phyloP scores from a whole-genome alignment of 2,888 invertebrate genomes.

The Beris morrisii region DNA sequence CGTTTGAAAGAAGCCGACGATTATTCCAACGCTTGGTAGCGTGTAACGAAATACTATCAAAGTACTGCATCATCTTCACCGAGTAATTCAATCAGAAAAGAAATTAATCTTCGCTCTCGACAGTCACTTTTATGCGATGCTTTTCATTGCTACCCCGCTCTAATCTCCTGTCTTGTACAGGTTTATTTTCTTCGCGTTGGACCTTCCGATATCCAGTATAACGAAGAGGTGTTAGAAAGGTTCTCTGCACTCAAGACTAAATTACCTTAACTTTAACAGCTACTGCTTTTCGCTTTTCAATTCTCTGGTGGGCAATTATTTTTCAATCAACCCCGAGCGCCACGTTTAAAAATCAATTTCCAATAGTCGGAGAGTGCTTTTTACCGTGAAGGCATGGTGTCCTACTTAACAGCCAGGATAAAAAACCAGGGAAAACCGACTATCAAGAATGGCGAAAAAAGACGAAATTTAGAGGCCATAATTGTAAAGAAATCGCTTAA shows the following conservation, averaged over 20 bases:
- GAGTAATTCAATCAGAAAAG: slow-evolving; percentile 36
- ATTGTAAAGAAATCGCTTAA: slow-evolving; percentile 40
- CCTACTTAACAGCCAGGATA: slow-evolving; percentile 23
- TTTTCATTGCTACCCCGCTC: background rate
- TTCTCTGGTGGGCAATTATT: slow-evolving; percentile 40
- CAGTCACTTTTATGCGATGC: slow-evolving; percentile 14
- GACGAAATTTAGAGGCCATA: slow-evolving; percentile 31
- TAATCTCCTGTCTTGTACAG: background rate
- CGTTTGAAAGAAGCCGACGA: slow-evolving; percentile 11
- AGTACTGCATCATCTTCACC: slow-evolving; percentile 27
- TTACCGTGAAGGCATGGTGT: slow-evolving; percentile 18
- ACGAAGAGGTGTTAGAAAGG: background rate
- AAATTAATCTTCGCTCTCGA: slow-evolving; percentile 36
- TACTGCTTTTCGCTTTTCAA: slow-evolving; percentile 1
- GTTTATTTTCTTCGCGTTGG: slow-evolving; percentile 3
- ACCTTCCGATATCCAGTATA: background rate
- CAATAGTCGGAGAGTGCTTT: slow-evolving; percentile 16
- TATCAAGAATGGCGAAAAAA: slow-evolving; percentile 21
- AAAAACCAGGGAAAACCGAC: slow-evolving; percentile 5
- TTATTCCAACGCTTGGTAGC: slow-evolving; percentile 21
- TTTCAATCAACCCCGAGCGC: slow-evolving; percentile 37
- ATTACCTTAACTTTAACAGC: slow-evolving; percentile 7
- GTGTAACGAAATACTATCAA: slow-evolving; percentile 19
- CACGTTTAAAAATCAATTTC: slow-evolving; percentile 37
- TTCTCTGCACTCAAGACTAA: background rate